Percentiles rank a stretch among this genome's conserved stretches.
phyloP scores from a whole-genome alignment of 2,888 invertebrate species.

The Hydraecia micacea region DNA sequence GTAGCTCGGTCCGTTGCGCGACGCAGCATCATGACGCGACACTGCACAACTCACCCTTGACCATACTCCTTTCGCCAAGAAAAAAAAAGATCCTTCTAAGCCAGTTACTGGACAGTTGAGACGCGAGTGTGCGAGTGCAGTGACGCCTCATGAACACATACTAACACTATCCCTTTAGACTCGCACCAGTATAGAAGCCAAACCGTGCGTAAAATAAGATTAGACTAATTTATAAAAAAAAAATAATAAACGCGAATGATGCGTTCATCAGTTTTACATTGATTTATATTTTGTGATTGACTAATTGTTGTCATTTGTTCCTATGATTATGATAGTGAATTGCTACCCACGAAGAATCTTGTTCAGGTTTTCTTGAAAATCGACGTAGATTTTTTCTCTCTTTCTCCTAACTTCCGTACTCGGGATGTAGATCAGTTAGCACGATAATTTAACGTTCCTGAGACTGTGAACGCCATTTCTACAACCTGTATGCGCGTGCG shows the following conservation, averaged over 20 bases:
- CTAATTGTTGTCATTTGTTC: constrained; percentile 89
- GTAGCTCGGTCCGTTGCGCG: constrained; percentile 80
- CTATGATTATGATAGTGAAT: constrained; percentile 88
- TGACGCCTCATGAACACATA: constrained; percentile 75
- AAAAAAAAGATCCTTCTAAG: not conserved
- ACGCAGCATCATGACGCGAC: constrained; percentile 57
- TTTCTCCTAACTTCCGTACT: constrained; percentile 77
- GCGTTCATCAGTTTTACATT: constrained; percentile 86
- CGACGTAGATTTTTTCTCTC: constrained; percentile 84
- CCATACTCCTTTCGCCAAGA: constrained; percentile 2
- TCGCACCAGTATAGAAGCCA: constrained; percentile 88
- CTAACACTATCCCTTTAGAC: constrained; percentile 84
- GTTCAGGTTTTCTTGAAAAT: constrained; percentile 89
- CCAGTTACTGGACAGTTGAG: constrained; percentile 4
- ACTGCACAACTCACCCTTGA: constrained; percentile 40
- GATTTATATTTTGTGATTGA: constrained; percentile 88
- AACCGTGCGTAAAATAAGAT: constrained; percentile 87
- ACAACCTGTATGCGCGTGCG: constrained; percentile 60
- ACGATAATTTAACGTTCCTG: constrained; percentile 81
- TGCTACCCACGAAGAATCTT: constrained; percentile 82
- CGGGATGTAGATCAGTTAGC: constrained; percentile 79
- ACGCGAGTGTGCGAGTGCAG: constrained; percentile 49
- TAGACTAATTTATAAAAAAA: constrained; percentile 76
- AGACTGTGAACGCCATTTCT: constrained; percentile 72
- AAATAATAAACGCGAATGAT: constrained; percentile 81